Evolutionary conservation across 2,113 vertebrate genomes (phyloP).

Genomic region (Tetrax tetrax): DNA sequence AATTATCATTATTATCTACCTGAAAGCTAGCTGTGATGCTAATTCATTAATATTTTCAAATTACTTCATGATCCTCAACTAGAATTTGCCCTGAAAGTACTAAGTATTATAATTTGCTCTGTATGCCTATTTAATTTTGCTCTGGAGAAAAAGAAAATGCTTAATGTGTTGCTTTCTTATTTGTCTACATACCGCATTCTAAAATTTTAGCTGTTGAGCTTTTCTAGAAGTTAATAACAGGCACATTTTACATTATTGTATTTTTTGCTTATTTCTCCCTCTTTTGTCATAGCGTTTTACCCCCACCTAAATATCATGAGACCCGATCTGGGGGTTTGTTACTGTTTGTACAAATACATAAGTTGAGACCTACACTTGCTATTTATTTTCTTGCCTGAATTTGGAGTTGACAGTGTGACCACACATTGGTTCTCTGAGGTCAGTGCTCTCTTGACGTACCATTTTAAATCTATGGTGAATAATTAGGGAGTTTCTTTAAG

Average conservation of each 20-base stretch:
- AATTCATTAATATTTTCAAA: slow-evolving; percentile 44
- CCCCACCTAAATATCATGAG: too few species aligned
- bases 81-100: slow-evolving; percentile 4
- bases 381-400: neutral
- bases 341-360: neutral
- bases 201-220: neutral
- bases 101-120: slow-evolving; percentile 33
- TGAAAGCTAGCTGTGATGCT: slow-evolving; percentile 20
- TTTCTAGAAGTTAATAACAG: neutral
- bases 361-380: neutral
- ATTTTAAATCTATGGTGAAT: neutral
- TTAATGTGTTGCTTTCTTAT: neutral
- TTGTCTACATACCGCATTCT: neutral
- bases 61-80: slow-evolving; percentile 19
- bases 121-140: neutral
- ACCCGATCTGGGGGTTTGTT: neutral
- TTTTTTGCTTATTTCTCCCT: neutral
- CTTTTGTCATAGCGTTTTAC: neutral
- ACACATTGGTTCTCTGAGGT: neutral
- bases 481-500: neutral
- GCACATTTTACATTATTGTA: neutral
- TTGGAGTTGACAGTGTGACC: neutral
- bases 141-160: neutral
- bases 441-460: neutral
- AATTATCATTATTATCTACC: slow-evolving; percentile 36